Base-by-base conservation (phyloP, 1,140 invertebrate species). In the Bombus breviceps region DNA sequence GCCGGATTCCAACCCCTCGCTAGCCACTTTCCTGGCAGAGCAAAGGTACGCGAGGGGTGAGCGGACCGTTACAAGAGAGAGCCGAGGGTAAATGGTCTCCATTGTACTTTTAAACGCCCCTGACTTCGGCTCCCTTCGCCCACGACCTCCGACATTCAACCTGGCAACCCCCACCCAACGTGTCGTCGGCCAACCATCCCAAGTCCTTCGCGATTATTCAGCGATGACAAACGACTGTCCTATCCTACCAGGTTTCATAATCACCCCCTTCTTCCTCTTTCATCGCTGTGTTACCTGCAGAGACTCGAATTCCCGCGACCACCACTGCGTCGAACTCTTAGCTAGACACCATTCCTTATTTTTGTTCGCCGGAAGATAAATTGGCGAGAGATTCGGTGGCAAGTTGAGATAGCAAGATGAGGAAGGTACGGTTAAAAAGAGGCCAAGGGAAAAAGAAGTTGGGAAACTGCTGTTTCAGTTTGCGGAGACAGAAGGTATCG, bases 51-150 rank as follows among this genome's bases (percentile, higher is more conserved):
- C 83, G 68, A 83, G 77, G 86, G 80, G 47, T 66, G 87, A 86
- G 84, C 88, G 86, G 79, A 32, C 81, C 68, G 74, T 79, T 86
- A 88, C 89, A 90, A 92, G 89, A 90, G 90, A 90, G 87, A 90
- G 84, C 84, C 79, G 89, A 90, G 90, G 88, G 90, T 93, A 93
- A 93, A 92, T 94, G 91, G 92, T 92, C 92, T 92, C 91, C 87
- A 94, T 93, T 94, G 92, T 94, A 93, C 92, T 93, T 93, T 93
- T 93, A 93, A 93, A 93, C 92, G 88, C 64, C 89, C 90, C 88
- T 69, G 71, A 82, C 79, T 86, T 73, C 77, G 43, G 34, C 64
- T 68, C 73, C 41, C 47, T 43, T 43, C 59, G 37, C 62, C 74
- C 47, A 37, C 66, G 53, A 68, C 28, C 64, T 39, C 32, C 81